Base-by-base conservation (phyloP, 2,888 invertebrate species). In the Cryptocephalus moraei region DNA sequence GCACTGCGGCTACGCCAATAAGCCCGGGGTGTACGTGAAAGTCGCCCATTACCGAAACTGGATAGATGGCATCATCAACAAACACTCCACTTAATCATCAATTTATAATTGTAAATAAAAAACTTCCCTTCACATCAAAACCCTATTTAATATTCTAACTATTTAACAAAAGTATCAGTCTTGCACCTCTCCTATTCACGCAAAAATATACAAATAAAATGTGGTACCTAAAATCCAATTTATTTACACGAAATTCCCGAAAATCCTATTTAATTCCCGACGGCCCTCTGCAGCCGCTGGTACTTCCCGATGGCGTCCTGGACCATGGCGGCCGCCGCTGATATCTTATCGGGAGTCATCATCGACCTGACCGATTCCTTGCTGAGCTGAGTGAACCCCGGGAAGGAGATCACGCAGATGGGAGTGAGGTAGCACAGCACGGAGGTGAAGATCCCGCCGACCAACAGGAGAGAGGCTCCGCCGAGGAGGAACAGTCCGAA, bases 11-110 rank as follows among this genome's bases (percentile, higher is more conserved):
- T 74, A 77, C 56, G 77, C 79, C 8, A 84, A 85, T 62, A 82
- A 82, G 60, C 86, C 86, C 0, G 86, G 86, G 2, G 84, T 86
- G 38, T 86, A 86, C 63, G 81, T 83, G 1, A 78, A 78, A 46
- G 74, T 86, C 9, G 71, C 77, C 9, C 67, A 79, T 59, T 85
- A 83, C 61, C 72, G 79, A 42, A 71, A 75, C 50, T 85, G 85
- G 85, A 82, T 85, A 49, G 76, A 79, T 51, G 68, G 74, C 43
- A 79, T 76, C 59, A 75, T 82, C 32, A 47, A 52, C 13, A 49
- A 53, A 40, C 56, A 63, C 46, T 34, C 51, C 49, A 22, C 3
- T 6, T 22, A 22, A 22, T 22, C 22, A 22, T 22, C 6, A 22
- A 22, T 4, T 22, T 22, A 22, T 22, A 22, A 22, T 22, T 22